Base-by-base conservation (phyloP, 2,888 invertebrate species). In the Drosophila nr. fundita region DNA sequence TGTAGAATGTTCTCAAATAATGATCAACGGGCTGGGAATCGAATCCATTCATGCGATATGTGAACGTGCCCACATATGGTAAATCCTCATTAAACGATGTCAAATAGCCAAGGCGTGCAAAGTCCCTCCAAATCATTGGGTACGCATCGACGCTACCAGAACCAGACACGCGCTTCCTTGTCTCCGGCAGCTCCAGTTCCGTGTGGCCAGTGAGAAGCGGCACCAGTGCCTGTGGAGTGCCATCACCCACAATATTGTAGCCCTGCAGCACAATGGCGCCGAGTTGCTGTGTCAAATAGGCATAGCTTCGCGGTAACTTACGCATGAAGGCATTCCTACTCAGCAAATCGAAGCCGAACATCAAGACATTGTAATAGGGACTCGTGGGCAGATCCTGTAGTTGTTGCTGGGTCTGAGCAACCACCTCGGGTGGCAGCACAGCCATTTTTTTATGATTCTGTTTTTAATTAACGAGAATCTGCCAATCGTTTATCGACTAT, bases 81-180 rank as follows among this genome's bases (percentile, higher is more conserved):
- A 96, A 95, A 91, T 99, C 99, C 91, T 99, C 99, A 84, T 96
- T 96, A 92, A 96, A 99, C 0, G 96, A 96, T 2, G 97, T 97
- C 32, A 95, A 94, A 88, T 96, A 96, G 2, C 97, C 97, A 59
- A 95, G 94, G 3, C 95, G 93, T 61, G 95, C 95, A 80, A 96
- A 96, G 61, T 96, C 95, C 79, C 97, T 96, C 96, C 98, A 98
- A 76, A 98, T 95, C 93, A 98, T 96, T 0, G 98, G 97, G 93
- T 97, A 97, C 0, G 95, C 94, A 91, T 98, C 96, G 0, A 98
- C 95, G 57, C 94, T 95, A 18, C 94, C 92, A 0, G 96, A 95
- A 50, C 95, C 94, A 5, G 93, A 92, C 91, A 95, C 94, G 53
- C 96, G 94, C 92, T 96, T 96, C 76, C 98, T 94, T 0, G 97